Evolutionary conservation across 2,113 vertebrate genomes (phyloP), one percentile per base, ranked within the genome.

Genomic region (Meriones unguiculatus): DNA sequence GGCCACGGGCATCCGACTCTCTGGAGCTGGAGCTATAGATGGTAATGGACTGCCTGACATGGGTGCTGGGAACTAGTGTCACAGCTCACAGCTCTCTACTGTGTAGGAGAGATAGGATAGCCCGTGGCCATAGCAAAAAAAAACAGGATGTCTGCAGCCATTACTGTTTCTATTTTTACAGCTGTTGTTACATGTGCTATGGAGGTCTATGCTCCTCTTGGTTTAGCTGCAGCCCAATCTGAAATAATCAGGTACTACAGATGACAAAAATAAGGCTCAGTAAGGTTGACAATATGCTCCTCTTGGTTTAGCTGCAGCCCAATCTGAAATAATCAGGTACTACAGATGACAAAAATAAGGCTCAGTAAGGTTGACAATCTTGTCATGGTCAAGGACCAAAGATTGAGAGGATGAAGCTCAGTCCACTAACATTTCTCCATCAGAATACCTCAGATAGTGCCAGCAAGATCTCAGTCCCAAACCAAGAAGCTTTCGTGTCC

Each of bases 41-140:
- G 22, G 73, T 12, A 41, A 38, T 46, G 73, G 54, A 35, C 22
- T 59, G 12, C 35, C 54, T 82, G 80, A 62, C 13, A 9, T 84
- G 57, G 57, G 7, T 59, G 7, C 80, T 62, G 22, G 32, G 2
- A 11, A 57, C 41, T 4, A 20, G 18, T 41, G 69, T 25, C n/a
- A 41, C 18, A 14, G 35, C 13, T 25, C n/a, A 41, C 18, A 14
- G 35, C 13, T 30, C 32, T 64, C 32, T 57, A 0, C 0, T 25
- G 30, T 57, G 30, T 1, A 1, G 17, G 3, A 87, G 38, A 65
- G 2, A 1, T 73, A 30, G 32, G 25, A 28, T 8, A 25, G 80
- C 22, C 35, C 38, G 25, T 14, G 1, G 73, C 50, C 8, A 9
- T 10, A 18, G 3, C 1, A 22, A 73, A 46, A 4, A 46, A 5